phyloP scores from a whole-genome alignment of 1,140 invertebrate species.

The Drosophila ananassae region DNA sequence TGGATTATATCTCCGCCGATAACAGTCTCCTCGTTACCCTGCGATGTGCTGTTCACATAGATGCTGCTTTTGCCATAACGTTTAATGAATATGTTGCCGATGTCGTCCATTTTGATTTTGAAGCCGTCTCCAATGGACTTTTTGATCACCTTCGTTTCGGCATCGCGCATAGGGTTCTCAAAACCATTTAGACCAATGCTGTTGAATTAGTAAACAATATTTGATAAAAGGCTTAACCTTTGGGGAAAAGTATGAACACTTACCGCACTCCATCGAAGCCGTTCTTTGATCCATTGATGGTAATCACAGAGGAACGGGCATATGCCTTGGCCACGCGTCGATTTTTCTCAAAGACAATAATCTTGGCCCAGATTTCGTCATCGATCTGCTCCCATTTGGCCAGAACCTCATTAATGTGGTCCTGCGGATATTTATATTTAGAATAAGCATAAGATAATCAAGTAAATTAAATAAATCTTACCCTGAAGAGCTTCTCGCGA shows the following conservation, averaged over 20 bases:
- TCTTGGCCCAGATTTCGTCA: conserved; percentile 98
- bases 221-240: not conserved
- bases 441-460: not conserved
- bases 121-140: conserved; percentile 96
- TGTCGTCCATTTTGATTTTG: conserved; percentile 98
- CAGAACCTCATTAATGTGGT: conserved; percentile 97
- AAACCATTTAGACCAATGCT: conserved; percentile 96
- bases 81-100: conserved; percentile 96
- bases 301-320: conserved; percentile 95
- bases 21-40: conserved; percentile 92
- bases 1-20: conserved; percentile 94
- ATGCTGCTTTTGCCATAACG: conserved; percentile 96
- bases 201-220: not conserved
- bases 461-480: conserved; percentile 84
- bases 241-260: conserved; percentile 53
- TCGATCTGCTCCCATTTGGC: conserved; percentile 98
- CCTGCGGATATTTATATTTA: conserved; percentile 86
- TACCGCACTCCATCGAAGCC: conserved; percentile 98
- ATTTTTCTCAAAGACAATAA: conserved; percentile 97
- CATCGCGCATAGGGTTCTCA: conserved; percentile 96
- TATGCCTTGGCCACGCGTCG: conserved; percentile 97
- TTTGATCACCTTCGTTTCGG: conserved; percentile 95
- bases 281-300: conserved; percentile 96
- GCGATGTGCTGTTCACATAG: conserved; percentile 92
- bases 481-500: conserved; percentile 96